Evolutionary conservation across 2,113 vertebrate genomes (phyloP), one percentile per base, ranked within the genome.

Genomic region (Apteryx mantelli): DNA sequence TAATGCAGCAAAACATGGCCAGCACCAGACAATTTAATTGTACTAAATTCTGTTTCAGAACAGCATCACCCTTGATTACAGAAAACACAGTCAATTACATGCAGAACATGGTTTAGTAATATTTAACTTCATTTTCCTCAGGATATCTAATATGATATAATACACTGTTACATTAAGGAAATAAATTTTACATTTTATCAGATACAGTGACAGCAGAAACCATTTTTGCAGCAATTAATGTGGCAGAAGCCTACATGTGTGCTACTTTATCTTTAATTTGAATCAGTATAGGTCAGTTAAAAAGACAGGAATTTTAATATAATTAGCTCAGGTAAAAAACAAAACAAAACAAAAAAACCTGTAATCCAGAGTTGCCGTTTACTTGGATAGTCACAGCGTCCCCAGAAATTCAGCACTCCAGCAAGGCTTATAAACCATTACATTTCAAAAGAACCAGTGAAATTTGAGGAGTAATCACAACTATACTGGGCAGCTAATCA

Each of bases 131-230:
- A 82, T 95, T 94, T 96, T 96, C 71, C 91, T 89, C 75, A 82
- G 86, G 91, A 92, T 95, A 82, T 40, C 58, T 91, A 79, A 73
- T 52, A 82, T 5, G 55, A 75, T 36, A 81, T 86, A 50, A 64
- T 92, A 78, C 24, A 48, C 38, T 78, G 82, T 66, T 86, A 95
- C 18, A 94, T 42, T 65, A 90, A 94, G 90, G 78, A 97, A 94
- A 97, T 91, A 97, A 86, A 89, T 94, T 89, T 82, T 93, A 78
- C 56, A 82, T 84, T 96, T 97, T 86, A 70, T 93, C 82, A 73
- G 74, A 94, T 76, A 46, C 80, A 88, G 60, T 95, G 88, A 92
- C 68, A 95, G 93, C 65, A 86, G 80, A 96, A 93, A 91, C 71
- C 48, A 88, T 76, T 95, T 88, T 13, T 84, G 69, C 78, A 95